phyloP scores from a whole-genome alignment of 2,888 invertebrate genomes.

The Metopia argyrocephala region DNA sequence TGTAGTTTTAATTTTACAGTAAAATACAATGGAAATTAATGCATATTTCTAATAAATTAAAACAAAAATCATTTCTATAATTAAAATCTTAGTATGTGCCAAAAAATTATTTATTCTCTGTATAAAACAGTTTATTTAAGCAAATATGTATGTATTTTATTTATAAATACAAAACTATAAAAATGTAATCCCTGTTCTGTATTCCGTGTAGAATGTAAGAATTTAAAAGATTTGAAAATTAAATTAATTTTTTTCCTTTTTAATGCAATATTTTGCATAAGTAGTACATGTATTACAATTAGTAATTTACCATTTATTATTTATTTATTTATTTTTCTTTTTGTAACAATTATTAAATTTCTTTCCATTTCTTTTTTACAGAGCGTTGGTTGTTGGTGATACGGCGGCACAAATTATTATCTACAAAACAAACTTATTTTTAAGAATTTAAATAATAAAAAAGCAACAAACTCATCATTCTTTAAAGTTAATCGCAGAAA shows the following conservation, averaged over 20 bases:
- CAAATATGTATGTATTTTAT: constrained; percentile 27
- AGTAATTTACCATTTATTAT: no score
- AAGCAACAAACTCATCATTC: constrained; percentile 10
- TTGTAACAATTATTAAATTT: no score
- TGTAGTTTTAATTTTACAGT: no score
- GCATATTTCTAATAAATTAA: no score
- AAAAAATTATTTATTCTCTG: constrained; percentile 24
- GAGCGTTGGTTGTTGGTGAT: constrained; percentile 52
- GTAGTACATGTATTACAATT: no score
- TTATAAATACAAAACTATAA: constrained; percentile 11
- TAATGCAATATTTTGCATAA: no score
- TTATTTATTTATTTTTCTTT: constrained; percentile 30
- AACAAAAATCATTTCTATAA: constrained; percentile 43
- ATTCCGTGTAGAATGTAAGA: no score
- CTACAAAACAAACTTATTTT: constrained; percentile 28
- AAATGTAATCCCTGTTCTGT: no score
- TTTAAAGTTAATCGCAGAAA: constrained; percentile 42
- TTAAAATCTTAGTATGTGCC: constrained; percentile 32
- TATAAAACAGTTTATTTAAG: constrained; percentile 36
- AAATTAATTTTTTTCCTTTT: no score
- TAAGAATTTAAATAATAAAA: constrained; percentile 19
- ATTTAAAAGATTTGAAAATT: no score
- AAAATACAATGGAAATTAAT: no score
- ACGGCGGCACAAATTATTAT: constrained; percentile 56
- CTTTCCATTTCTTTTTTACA: constrained; percentile 7